Percentiles rank a stretch among this genome's conserved stretches.
Conservation (phyloP, 1,140 invertebrate genomes). For the Drosophila repletoides region DNA sequence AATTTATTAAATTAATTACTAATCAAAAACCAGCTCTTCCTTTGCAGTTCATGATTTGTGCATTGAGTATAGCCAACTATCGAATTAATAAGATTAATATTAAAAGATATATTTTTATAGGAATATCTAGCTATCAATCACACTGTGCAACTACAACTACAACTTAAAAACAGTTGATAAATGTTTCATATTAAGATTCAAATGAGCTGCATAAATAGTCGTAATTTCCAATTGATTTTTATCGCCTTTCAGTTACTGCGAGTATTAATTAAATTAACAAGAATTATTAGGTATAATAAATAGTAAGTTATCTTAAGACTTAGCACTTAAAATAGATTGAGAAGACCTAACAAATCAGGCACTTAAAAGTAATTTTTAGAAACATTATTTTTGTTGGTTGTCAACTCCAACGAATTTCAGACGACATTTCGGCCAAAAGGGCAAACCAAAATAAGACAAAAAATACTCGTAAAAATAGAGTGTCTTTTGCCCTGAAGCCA, state of each 20-base stretch:
- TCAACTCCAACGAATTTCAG: conserved; percentile 29
- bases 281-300: conserved; percentile 22
- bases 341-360: too few relatives aligned
- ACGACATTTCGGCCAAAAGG: conserved; percentile 65
- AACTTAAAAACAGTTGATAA: conserved; percentile 26
- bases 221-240: conserved; percentile 11
- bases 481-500: conserved; percentile 2
- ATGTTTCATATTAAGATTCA: conserved; percentile 33
- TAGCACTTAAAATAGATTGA: too few relatives aligned
- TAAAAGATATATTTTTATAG: too few relatives aligned
- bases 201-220: conserved; percentile 25
- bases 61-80: too few relatives aligned
- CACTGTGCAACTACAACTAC: too few relatives aligned
- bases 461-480: too few relatives aligned
- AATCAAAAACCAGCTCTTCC: too few relatives aligned
- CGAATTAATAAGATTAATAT: too few relatives aligned
- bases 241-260: not conserved
- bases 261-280: conserved; percentile 38
- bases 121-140: too few relatives aligned
- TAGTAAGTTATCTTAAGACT: not conserved
- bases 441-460: conserved; percentile 30
- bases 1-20: too few relatives aligned
- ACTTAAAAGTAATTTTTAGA: conserved; percentile 7
- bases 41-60: too few relatives aligned
- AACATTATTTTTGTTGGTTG: conserved; percentile 32